Base-by-base conservation (phyloP, 1,140 invertebrate genomes). In the Schlechtendalia chinensis region DNA sequence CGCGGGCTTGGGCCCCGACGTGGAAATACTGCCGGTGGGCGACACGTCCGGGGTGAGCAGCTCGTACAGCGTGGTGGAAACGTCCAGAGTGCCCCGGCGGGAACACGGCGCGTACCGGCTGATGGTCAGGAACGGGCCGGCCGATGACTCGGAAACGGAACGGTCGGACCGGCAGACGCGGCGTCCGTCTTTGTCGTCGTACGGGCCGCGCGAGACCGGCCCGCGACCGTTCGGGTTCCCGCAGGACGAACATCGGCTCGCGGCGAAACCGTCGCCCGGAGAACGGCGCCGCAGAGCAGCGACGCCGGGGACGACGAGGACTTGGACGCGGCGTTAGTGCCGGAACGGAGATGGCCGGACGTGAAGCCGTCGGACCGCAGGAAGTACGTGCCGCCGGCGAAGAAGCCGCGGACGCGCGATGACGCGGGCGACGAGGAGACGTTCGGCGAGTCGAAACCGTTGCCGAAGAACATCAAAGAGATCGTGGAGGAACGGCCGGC, bases 61-160 rank as follows among this genome's bases (percentile, higher is more conserved):
- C 27, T 77, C 71, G n/a, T 81, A 81, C 74, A 81, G 81, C 22
- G 19, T 81, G 29, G 81, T 81, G 8, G 81, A 81, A 39, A 81
- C 81, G 5, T 81, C 81, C 16, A 75, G 63, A 5, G 11, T 19
- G 12, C 65, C 77, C 45, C 19, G 75, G 11, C 45, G 17, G 19
- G 75, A 63, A 39, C 14, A 79, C 3, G 61, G 45, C 4, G 17
- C 75, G 17, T 50, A 69, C 27, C 32, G 47, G 5, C 6, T 45
- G 11, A 19, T 17, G 10, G 1, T n/a, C 11, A 47, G 22, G 14
- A 27, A 29, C 22, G 5, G 16, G 5, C 45, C 32, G 32, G 32
- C 8, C 8, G 10, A 29, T 1, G 58, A 77, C 11, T 59, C 56
- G 32, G 53, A 77, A 45, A 32, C 74, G 2, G 54, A 45, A 39